Conservation (phyloP, 2,797 vertebrate species). For the Potorous gilbertii region DNA sequence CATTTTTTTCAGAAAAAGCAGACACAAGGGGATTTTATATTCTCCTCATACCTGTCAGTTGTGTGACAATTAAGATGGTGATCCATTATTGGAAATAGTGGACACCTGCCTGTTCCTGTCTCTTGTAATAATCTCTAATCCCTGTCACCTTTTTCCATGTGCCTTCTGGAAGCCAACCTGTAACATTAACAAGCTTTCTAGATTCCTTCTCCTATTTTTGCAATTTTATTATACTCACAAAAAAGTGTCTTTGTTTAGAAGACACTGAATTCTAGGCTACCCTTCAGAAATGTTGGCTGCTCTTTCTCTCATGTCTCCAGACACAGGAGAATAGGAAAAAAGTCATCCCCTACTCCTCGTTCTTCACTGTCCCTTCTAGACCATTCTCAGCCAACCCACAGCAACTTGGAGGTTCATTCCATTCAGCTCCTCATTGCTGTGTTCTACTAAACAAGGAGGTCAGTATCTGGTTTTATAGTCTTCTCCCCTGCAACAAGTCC, state of each 20-base stretch:
- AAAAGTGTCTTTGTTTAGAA: background rate
- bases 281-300: background rate
- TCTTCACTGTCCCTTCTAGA: background rate
- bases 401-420: background rate
- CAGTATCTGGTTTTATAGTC: background rate
- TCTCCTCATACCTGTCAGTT: background rate
- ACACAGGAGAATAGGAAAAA: background rate
- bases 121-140: background rate
- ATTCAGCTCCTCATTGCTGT: background rate
- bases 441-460: background rate
- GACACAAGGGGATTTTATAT: background rate
- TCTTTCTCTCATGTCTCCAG: background rate
- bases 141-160: background rate
- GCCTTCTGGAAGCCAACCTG: background rate
- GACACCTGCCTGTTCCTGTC: background rate
- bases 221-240: background rate
- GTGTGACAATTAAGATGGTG: background rate
- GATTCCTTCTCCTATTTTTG: background rate
- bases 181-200: background rate
- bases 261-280: background rate
- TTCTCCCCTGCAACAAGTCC: background rate
- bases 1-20: background rate
- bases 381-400: background rate
- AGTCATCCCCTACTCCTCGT: background rate
- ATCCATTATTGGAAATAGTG: background rate